These are phyloP conservation scores for Loxodonta africana DNA, from an alignment of 2,113 vertebrate genomes.

Conservation along the genomic window DNA sequence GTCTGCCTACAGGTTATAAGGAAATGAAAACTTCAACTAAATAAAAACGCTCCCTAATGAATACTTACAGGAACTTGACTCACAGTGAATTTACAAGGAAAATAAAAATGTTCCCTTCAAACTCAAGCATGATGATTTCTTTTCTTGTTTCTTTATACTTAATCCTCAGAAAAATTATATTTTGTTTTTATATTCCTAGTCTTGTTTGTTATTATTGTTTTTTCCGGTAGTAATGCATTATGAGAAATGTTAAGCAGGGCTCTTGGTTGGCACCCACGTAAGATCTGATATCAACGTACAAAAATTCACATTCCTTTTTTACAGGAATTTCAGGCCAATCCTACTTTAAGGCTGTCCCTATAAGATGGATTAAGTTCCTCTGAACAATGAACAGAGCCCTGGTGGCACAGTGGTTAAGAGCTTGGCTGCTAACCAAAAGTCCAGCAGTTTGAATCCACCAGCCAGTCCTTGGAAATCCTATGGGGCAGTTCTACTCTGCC, in stretches of 20 bases:
- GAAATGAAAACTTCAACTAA: conserved; percentile 12
- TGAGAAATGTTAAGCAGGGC: background rate
- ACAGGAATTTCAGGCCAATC: background rate
- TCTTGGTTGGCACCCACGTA: background rate
- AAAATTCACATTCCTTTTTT: background rate
- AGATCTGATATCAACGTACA: background rate
- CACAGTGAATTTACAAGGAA: background rate
- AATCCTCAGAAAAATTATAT: background rate
- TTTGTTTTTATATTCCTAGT: background rate
- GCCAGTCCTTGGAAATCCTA: no score
- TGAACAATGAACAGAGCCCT: no score
- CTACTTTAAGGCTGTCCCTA: background rate
- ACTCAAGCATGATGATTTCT: background rate
- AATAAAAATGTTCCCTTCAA: background rate
- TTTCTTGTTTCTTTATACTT: background rate
- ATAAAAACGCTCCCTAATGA: background rate
- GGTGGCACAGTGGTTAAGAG: no score
- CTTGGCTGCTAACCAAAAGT: no score
- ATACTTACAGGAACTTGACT: background rate
- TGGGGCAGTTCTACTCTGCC: no score
- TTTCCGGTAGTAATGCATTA: background rate
- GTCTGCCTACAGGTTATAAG: background rate
- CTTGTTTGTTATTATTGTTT: background rate
- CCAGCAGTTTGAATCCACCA: no score
- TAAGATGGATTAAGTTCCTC: background rate